phyloP scores from a whole-genome alignment of 2,888 invertebrate genomes.

The Pherbina coryleti region DNA sequence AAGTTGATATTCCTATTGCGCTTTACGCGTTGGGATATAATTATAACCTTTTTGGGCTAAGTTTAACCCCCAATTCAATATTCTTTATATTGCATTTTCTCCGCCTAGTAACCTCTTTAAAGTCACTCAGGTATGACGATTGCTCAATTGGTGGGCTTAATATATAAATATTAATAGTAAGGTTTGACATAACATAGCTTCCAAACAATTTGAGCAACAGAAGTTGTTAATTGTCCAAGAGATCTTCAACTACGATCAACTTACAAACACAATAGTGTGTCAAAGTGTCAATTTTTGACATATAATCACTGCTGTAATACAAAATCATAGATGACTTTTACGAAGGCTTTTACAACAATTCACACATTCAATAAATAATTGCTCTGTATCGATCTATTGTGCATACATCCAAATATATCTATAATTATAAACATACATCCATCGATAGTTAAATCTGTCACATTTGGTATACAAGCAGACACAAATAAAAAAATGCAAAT shows the following conservation, averaged over 20 bases:
- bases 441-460: background rate
- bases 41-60: no score
- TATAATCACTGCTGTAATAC: background rate
- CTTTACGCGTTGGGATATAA: no score
- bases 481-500: background rate
- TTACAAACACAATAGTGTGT: slow-evolving; percentile 1
- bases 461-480: background rate
- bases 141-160: no score
- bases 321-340: background rate
- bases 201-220: slow-evolving; percentile 48
- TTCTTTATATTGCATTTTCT: no score
- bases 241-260: background rate
- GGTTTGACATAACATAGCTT: slow-evolving; percentile 48
- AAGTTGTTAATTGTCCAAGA: slow-evolving; percentile 13
- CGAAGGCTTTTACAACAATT: background rate
- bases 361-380: background rate
- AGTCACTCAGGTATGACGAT: no score
- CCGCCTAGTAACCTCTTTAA: no score
- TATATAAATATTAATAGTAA: no score
- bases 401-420: background rate
- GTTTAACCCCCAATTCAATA: no score
- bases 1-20: no score
- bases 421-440: background rate
- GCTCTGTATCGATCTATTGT: background rate
- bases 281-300: slow-evolving; percentile 16